phyloP scores from a whole-genome alignment of 2,113 vertebrate species.

The Pomatostomus ruficeps region DNA sequence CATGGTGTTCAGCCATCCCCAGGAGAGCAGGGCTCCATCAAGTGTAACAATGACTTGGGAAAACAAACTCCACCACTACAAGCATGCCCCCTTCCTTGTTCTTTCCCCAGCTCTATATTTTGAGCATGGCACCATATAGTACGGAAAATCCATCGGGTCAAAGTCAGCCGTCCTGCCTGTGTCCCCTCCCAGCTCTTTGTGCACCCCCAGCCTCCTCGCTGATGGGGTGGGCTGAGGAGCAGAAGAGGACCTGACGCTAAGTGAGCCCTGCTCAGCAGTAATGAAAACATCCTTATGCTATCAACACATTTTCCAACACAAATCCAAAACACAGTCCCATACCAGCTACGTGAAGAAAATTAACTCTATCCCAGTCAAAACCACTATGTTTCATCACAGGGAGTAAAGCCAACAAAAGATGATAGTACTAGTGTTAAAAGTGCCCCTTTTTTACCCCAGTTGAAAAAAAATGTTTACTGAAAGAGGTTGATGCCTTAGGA shows the following conservation, averaged over 20 bases:
- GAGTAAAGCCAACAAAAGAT: background rate
- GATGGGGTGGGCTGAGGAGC: background rate
- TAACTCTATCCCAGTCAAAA: background rate
- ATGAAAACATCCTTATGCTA: background rate
- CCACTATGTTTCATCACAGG: background rate
- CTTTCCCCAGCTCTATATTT: background rate
- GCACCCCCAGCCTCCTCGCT: rapidly evolving
- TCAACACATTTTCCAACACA: background rate
- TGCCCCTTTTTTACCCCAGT: rapidly evolving
- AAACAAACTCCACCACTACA: background rate
- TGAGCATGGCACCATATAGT: background rate
- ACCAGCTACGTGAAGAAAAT: background rate
- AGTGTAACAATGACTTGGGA: background rate
- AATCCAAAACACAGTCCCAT: background rate
- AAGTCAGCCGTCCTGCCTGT: background rate
- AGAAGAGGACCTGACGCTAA: background rate
- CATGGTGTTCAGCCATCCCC: background rate
- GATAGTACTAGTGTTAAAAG: background rate
- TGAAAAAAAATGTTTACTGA: background rate
- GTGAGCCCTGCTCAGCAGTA: background rate
- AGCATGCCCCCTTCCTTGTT: background rate
- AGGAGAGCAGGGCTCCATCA: background rate
- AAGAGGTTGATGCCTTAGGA: too few species aligned
- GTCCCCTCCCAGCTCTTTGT: background rate
- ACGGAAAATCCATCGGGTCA: background rate